Evolutionary conservation across 1,140 invertebrate species (phyloP).

Genomic region (Hypsibius dujardini): DNA sequence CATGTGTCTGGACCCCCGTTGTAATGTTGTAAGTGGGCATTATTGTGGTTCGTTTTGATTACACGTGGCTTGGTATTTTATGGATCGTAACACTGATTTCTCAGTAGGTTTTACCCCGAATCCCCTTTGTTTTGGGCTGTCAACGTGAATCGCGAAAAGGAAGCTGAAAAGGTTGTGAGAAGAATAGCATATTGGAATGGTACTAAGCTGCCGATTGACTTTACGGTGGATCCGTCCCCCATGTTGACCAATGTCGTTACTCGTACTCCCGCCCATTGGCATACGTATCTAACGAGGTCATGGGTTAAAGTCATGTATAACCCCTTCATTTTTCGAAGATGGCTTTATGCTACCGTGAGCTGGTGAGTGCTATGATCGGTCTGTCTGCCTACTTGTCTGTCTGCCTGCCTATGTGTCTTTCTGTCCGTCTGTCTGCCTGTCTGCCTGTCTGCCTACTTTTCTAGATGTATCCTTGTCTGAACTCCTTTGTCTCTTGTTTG

Average conservation of each 20-base stretch:
- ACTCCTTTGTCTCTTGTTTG: too few relatives aligned
- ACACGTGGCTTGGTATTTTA: background rate
- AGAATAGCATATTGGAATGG: background rate
- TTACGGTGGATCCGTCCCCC: background rate
- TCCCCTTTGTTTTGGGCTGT: background rate
- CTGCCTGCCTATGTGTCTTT: too few relatives aligned
- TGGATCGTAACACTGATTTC: background rate
- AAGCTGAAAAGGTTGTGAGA: background rate
- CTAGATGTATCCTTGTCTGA: too few relatives aligned
- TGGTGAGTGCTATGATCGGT: background rate
- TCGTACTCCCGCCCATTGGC: background rate
- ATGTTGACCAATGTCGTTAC: background rate
- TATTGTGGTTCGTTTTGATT: background rate
- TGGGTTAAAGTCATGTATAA: background rate
- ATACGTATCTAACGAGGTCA: background rate
- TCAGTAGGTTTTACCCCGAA: background rate
- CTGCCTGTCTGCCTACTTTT: too few relatives aligned
- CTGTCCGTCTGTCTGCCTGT: too few relatives aligned
- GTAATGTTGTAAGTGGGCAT: slow-evolving; percentile 1
- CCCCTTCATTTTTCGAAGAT: background rate
- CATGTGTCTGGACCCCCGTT: background rate
- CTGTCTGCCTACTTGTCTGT: too few relatives aligned
- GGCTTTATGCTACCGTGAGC: background rate
- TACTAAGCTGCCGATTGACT: background rate
- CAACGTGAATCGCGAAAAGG: slow-evolving; percentile 1